Conservation (phyloP, 1,140 invertebrate species). For the Ostrea edulis region DNA sequence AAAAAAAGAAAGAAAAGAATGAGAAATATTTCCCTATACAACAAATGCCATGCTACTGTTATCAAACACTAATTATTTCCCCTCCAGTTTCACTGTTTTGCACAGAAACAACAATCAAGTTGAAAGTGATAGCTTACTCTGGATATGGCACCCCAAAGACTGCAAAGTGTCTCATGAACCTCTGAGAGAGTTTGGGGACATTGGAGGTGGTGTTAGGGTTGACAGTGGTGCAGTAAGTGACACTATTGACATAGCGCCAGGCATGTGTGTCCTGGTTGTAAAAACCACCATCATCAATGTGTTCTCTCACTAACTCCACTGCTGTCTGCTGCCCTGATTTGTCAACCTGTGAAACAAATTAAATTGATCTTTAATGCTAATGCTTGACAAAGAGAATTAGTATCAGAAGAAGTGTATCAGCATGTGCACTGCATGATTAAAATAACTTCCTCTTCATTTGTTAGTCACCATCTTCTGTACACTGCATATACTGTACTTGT, state of each 20-base stretch:
- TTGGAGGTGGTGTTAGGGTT: conserved; percentile 75
- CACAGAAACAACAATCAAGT: not conserved
- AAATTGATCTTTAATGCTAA: not conserved
- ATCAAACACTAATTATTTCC: not conserved
- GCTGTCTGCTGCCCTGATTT: conserved; percentile 76
- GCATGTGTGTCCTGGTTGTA: conserved; percentile 73
- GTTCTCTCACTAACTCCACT: conserved; percentile 77
- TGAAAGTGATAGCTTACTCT: conserved; percentile 58
- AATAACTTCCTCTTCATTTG: too few species aligned
- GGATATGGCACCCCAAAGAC: conserved; percentile 77
- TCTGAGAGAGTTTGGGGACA: conserved; percentile 71
- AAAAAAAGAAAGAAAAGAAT: not conserved
- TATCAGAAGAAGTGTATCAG: too few species aligned
- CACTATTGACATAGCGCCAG: conserved; percentile 78
- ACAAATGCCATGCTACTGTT: not conserved
- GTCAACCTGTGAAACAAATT: conserved; percentile 69
- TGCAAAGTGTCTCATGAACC: conserved; percentile 78
- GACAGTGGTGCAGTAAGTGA: conserved; percentile 77
- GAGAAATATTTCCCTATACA: too few species aligned
- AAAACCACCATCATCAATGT: conserved; percentile 78
- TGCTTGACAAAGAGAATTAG: not conserved
- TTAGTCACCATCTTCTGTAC: too few species aligned
- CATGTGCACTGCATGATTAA: too few species aligned
- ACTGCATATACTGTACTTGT: too few species aligned
- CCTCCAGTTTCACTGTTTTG: too few species aligned